Evolutionary conservation across 2,113 vertebrate species (phyloP), one percentile per base, ranked within the genome.

Genomic region (Caloenas nicobarica): DNA sequence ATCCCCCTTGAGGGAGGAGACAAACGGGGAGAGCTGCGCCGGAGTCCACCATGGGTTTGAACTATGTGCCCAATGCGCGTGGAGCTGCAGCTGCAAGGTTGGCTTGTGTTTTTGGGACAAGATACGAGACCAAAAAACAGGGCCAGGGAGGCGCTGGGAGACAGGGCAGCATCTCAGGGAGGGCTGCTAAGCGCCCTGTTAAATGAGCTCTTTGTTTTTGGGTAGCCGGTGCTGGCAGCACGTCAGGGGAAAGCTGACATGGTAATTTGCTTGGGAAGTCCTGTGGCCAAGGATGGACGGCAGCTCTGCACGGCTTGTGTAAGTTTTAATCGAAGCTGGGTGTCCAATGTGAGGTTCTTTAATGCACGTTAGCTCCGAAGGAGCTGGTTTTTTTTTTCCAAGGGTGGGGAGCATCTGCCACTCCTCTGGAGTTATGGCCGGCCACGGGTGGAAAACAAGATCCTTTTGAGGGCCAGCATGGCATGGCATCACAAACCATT

Each of bases 51-150:
- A 10, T 2, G 61, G 44, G 29, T 8, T 33, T 8, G 57, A 71
- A 61, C 24, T 0, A 0, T 28, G 11, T 26, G 46, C 38, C 33
- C 29, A 13, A 5, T 5, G 34, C 38, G 60, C 0, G 0, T 1
- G 65, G 76, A 38, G 42, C 46, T 88, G 38, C 51, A 34, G 28
- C 6, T 72, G 53, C 22, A 54, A 94, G 16, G 8, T 23, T 1
- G 2, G 26, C 38, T 82, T 16, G 0, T 22, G 18, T 70, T 66
- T 60, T 40, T 26, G 53, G 38, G 24, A 42, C 29, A 74, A 89
- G 38, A 38, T 69, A 69, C 0, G 0, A 18, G 29, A 73, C 73
- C 33, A 58, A 79, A 70, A 93, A 22, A 3, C 3, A 8, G 65
- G 38, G 14, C 40, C 42, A 77, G 50, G 64, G 84, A 89, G 54